Evolutionary conservation across 2,113 vertebrate species (phyloP).

Genomic region (Chrysochloris asiatica): DNA sequence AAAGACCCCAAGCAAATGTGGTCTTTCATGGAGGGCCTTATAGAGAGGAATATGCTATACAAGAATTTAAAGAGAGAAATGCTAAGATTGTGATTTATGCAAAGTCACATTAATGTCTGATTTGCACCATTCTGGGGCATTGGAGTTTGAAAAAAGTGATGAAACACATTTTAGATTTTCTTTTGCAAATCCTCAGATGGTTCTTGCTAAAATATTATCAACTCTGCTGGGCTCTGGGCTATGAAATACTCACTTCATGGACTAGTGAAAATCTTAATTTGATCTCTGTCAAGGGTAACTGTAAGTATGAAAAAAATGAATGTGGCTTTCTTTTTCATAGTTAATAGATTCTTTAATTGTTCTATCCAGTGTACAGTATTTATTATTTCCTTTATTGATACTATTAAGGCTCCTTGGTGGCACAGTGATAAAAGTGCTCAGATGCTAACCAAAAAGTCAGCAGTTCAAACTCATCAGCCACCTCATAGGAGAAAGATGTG

Average conservation of each 20-base stretch:
- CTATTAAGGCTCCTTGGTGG: too few species aligned
- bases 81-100: not conserved
- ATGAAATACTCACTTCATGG: conserved; percentile 18
- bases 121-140: not conserved
- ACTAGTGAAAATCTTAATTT: conserved; percentile 23
- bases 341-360: conserved; percentile 19
- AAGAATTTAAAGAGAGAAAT: not conserved
- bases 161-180: not conserved
- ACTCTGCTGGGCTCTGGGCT: not conserved
- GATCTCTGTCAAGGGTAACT: not conserved
- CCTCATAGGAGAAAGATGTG: too few species aligned
- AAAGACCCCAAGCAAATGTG: not conserved
- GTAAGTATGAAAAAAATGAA: not conserved
- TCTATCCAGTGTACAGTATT: not conserved
- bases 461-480: too few species aligned
- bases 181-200: not conserved
- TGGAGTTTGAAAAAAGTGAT: not conserved
- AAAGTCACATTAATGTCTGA: not conserved
- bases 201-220: conserved; percentile 25
- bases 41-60: not conserved
- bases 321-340: not conserved
- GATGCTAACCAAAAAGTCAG: too few species aligned
- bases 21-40: not conserved
- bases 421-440: too few species aligned
- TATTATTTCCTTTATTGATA: not conserved